A percentile compares a stretch with the other conserved stretches of the same genome.
phyloP scores from a whole-genome alignment of 2,888 invertebrate species.

The Caenorhabditis virilis region DNA sequence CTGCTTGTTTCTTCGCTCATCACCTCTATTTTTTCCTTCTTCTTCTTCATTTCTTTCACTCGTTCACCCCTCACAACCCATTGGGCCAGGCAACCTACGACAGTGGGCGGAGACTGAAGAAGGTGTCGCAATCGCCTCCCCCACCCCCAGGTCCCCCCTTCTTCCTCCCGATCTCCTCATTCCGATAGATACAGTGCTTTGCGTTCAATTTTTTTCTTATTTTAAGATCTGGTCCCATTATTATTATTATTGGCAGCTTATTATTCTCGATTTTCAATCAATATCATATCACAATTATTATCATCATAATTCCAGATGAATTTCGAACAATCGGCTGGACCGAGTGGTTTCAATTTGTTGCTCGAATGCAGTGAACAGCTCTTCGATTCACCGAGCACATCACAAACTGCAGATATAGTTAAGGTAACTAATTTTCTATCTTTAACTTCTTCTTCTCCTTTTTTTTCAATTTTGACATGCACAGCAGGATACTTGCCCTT shows the following conservation, averaged over 20 bases:
- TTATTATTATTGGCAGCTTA: background rate
- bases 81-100: no score
- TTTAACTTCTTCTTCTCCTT: no score
- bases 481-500: constrained; percentile 33
- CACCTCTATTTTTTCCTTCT: constrained; percentile 1
- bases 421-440: background rate
- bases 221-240: background rate
- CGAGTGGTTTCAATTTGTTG: constrained; percentile 12
- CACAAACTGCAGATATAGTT: background rate
- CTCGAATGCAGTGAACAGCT: constrained; percentile 1
- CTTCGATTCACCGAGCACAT: background rate
- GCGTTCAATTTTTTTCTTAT: background rate
- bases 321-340: constrained; percentile 21
- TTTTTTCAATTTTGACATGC: no score
- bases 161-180: constrained; percentile 5
- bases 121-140: background rate
- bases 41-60: background rate
- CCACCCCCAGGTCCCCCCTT: constrained; percentile 8
- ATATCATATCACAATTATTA: background rate
- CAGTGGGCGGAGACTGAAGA: constrained; percentile 2
- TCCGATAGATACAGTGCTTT: constrained; percentile 5
- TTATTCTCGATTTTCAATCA: background rate
- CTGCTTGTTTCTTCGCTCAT: constrained; percentile 5
- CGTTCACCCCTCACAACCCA: background rate
- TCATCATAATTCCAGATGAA: constrained; percentile 11